Evolutionary conservation across 2,797 vertebrate species (phyloP).

Genomic region (Masticophis lateralis): DNA sequence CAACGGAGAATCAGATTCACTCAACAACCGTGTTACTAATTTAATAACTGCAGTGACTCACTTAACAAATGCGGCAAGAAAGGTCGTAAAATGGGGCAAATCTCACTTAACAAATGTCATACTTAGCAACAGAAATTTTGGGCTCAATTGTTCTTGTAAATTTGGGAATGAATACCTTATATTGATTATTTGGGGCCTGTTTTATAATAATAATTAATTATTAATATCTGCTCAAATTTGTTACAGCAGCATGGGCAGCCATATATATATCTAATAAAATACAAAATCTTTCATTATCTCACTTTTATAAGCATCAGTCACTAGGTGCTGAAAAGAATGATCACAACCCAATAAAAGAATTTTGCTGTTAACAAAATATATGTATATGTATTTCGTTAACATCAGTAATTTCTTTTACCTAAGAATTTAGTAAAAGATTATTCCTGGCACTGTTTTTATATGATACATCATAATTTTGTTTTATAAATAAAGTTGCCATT

Average conservation of each 20-base stretch:
- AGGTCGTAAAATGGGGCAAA: not conserved
- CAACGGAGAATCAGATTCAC: not conserved
- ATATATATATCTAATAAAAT: not conserved
- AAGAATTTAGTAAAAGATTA: not conserved
- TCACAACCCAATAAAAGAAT: not conserved
- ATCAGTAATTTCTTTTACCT: not conserved
- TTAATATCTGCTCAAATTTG: not conserved
- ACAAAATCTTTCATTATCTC: not conserved
- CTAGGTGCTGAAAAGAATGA: not conserved
- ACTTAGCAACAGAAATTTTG: not conserved
- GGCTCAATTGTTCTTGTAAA: not conserved
- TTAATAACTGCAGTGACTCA: not conserved
- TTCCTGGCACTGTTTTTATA: not conserved
- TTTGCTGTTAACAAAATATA: not conserved
- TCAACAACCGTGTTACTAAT: not conserved
- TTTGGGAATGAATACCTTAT: not conserved
- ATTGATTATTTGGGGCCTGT: not conserved
- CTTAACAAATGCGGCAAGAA: not conserved
- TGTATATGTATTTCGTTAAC: not conserved
- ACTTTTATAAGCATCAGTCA: not conserved
- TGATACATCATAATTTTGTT: not conserved
- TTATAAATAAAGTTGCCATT: not conserved
- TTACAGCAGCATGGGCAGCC: not conserved
- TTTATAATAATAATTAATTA: not conserved
- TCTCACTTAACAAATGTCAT: not conserved